phyloP scores from a whole-genome alignment of 92 coral and sea anemone genomes.

The Epizoanthus ramosus region DNA sequence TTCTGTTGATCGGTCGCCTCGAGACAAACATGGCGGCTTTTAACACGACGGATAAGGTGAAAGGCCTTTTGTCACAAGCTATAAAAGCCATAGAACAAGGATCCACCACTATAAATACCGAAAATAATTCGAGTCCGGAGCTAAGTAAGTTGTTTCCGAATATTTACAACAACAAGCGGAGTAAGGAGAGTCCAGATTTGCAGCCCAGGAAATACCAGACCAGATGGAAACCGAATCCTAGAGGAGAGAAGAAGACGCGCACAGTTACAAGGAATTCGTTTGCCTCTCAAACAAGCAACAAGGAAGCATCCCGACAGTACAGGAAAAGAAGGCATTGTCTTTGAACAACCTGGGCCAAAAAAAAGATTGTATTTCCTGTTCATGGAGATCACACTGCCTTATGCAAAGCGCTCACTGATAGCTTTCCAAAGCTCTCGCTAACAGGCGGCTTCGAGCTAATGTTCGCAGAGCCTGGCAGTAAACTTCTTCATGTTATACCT shows the following conservation, averaged over 20 bases:
- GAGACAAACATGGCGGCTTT: background rate
- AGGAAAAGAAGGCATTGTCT: constrained; percentile 12
- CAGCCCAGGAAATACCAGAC: too few species aligned
- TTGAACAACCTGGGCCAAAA: constrained; percentile 23
- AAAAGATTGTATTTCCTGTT: constrained; percentile 11
- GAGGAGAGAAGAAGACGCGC: constrained; percentile 22
- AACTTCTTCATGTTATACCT: background rate
- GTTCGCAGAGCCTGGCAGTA: constrained; percentile 30
- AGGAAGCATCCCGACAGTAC: constrained; percentile 15
- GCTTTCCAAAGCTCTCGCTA: constrained; percentile 32
- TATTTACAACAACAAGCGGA: constrained; percentile 19
- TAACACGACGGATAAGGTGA: background rate
- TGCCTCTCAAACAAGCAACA: background rate
- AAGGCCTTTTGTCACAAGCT: background rate
- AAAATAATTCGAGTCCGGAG: constrained; percentile 6
- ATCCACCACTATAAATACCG: background rate
- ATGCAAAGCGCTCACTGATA: constrained; percentile 16
- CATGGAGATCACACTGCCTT: constrained; percentile 26
- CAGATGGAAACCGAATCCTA: background rate
- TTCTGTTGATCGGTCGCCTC: background rate
- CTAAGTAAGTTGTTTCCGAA: constrained; percentile 20
- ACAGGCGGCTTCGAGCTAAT: constrained; percentile 25
- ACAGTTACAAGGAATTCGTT: constrained; percentile 30
- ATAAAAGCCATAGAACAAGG: too few species aligned
- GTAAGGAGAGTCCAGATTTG: background rate